Evolutionary conservation across 1,140 invertebrate species (phyloP).

Genomic region (Frieseomelitta varia): DNA sequence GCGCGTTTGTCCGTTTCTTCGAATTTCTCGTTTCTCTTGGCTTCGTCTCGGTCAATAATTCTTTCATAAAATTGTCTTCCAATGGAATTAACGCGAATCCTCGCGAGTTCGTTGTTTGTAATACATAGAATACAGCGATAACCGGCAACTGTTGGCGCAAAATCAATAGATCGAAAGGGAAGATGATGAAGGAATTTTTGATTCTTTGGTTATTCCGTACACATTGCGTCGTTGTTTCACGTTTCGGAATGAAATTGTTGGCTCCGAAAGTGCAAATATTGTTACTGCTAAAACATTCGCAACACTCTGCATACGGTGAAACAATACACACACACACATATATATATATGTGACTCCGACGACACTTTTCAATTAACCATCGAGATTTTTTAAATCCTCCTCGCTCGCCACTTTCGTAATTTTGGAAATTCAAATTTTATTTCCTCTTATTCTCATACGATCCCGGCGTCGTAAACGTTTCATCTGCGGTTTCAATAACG

Average conservation of each 20-base stretch:
- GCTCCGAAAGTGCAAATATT: conserved; percentile 22
- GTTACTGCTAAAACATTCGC: not conserved
- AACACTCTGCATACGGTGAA: not conserved
- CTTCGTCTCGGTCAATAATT: not conserved
- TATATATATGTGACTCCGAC: no score
- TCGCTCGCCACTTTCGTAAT: no score
- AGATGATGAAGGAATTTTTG: not conserved
- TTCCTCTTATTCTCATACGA: not conserved
- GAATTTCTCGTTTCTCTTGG: not conserved
- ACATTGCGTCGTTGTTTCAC: not conserved
- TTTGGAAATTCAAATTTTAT: no score
- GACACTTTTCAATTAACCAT: no score
- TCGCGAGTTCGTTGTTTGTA: no score
- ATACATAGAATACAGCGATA: no score
- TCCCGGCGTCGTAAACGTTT: not conserved
- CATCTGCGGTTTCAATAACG: not conserved
- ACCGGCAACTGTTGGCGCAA: no score
- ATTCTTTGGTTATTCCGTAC: not conserved
- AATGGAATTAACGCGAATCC: not conserved
- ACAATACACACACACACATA: not conserved
- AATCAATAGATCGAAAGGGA: no score
- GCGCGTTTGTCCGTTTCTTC: not conserved
- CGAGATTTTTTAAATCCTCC: no score
- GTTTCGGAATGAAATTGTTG: not conserved
- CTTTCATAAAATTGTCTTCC: not conserved